Base-by-base conservation (phyloP, 2,888 invertebrate genomes). In the Lymantria monacha region DNA sequence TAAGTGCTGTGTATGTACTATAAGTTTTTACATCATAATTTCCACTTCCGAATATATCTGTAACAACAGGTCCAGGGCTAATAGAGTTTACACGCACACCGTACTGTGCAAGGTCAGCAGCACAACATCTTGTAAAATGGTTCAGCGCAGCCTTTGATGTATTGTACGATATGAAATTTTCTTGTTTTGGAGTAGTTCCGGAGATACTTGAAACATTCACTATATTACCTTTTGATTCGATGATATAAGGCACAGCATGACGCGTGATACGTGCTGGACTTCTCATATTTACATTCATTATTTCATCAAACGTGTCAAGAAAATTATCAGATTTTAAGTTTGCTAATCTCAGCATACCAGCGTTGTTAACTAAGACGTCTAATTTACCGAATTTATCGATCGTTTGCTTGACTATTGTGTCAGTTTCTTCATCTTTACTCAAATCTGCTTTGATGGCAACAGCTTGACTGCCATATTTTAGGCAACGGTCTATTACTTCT, bases 91-190 rank as follows among this genome's bases (percentile, higher is more conserved):
- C 95, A 48, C 95, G 82, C 0, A 96, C 93, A 0, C 77, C 87
- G 58, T 90, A 85, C 0, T 77, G 53, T 46, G 92, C 93, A 12
- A 94, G 75, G 63, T 94, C 96, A 38, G 95, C 74, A 2, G 96
- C 96, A 7, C 93, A 83, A 70, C 95, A 94, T 56, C 92, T 83
- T 0, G 95, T 96, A 55, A 96, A 92, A 67, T 95, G 95, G 75
- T 96, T 95, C 11, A 96, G 66, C 1, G 95, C 95, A 30, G 95
- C 90, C 81, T 96, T 96, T 11, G 95, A 94, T 87, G 95, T 93
- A 53, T 88, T 86, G 72, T 96, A 96, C 0, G 69, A 42, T n/a
- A 55, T 53, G 53, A 48, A 8, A 30, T 13, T 36, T 3, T 42
- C 2, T 36, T 11, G 11, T 30, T 11, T 30, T 8, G 33, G 13